Base-by-base conservation (phyloP, 2,797 vertebrate species). In the Cyprinodon diabolis region DNA sequence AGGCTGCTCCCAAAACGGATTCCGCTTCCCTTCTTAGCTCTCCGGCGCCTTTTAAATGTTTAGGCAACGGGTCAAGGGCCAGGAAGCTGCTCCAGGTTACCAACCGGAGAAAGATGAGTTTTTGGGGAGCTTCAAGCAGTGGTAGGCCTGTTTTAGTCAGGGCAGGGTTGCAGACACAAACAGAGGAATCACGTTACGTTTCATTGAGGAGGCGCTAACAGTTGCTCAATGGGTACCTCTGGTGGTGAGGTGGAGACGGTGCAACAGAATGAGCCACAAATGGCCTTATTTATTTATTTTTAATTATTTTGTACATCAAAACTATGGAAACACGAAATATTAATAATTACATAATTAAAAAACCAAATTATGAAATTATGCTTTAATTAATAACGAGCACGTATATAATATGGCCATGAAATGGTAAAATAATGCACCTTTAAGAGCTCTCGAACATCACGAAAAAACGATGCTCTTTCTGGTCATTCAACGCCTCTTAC, bases 121-220 rank as follows among this genome's bases (percentile, higher is more conserved):
- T 19, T 55, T n/a, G 6, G 51, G 35, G 37, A 47, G 6, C 49
- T 35, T 54, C 47, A 68, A 68, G 75, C 40, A 45, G 72, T 35
- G 0, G 63, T 63, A 74, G 89, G 90, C 86, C 91, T 79, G 2
- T 78, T 74, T 68, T 54, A 73, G 25, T 78, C 75, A 54, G 83
- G 82, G 86, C 83, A 80, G 81, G 79, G 85, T 83, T 73, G 81
- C 72, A n/a, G 19, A 78, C 56, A 86, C 83, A 85, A 86, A 86
- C 84, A 77, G 77, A 82, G 82, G 86, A 88, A 60, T 91, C 86
- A 78, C 82, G 83, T 89, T 90, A 79, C 89, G 82, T 90, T 89
- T 76, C 35, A 17, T 6, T 49, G 57, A 60, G 30, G 17, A 30
- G 58, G 56, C 45, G 72, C n/a, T 73, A 30, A 13, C 55, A 8